Conservation (phyloP, 1,140 invertebrate genomes). For the Monomorium pharaonis region DNA sequence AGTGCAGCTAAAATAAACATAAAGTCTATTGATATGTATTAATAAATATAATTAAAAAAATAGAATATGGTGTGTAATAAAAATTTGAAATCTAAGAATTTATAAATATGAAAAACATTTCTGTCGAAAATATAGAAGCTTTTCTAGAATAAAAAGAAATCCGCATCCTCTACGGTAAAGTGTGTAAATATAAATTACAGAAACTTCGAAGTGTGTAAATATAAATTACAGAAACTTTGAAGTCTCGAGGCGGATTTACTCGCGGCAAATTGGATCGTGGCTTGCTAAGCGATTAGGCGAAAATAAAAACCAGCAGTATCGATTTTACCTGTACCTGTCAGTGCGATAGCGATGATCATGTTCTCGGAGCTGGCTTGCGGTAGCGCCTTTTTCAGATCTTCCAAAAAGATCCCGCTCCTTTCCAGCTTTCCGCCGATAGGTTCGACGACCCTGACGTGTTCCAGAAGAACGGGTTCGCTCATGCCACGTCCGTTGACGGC, state of each 20-base stretch:
- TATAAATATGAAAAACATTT: background rate
- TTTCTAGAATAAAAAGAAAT: background rate
- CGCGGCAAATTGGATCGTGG: background rate
- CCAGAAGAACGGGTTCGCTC: slow-evolving; percentile 87
- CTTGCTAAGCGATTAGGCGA: background rate
- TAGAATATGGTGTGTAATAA: background rate
- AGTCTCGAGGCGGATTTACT: background rate
- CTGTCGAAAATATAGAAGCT: background rate
- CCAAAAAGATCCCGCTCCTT: slow-evolving; percentile 75
- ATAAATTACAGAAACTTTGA: no score
- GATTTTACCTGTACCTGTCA: slow-evolving; percentile 78
- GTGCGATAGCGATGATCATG: slow-evolving; percentile 76
- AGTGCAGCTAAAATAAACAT: background rate
- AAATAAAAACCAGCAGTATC: background rate
- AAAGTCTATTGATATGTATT: background rate
- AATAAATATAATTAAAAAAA: background rate
- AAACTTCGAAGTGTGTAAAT: background rate
- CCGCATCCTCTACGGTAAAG: background rate
- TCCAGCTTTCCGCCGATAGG: slow-evolving; percentile 77
- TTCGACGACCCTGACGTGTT: slow-evolving; percentile 86
- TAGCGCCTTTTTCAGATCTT: slow-evolving; percentile 78
- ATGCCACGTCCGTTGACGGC: slow-evolving; percentile 90
- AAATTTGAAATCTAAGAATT: background rate
- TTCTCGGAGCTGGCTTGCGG: slow-evolving; percentile 74
- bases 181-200: background rate